Conservation (phyloP, 1,140 invertebrate species). For the Aphelenchoides fujianensis region DNA sequence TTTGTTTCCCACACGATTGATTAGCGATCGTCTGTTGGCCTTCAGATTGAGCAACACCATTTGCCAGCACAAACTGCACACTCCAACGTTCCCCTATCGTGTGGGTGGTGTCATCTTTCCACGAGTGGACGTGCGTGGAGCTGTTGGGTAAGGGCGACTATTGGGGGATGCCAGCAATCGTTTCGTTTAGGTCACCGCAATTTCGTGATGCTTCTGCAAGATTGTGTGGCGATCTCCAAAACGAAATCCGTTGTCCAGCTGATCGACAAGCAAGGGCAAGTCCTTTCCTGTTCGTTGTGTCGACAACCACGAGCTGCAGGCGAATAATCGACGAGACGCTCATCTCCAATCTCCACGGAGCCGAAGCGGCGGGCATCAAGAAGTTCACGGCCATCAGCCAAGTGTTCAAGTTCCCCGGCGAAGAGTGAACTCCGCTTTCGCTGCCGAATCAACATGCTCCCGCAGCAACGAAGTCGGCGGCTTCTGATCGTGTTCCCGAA, state of each 20-base stretch:
- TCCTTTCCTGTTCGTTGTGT: not conserved
- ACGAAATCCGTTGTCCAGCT: not conserved
- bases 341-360: constrained; percentile 6
- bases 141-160: not conserved
- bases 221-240: not conserved
- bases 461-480: not conserved
- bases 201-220: not conserved
- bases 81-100: constrained; percentile 1
- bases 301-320: not conserved
- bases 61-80: not conserved
- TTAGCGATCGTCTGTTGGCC: not conserved
- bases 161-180: not conserved
- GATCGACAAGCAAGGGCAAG: not conserved
- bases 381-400: constrained; percentile 15
- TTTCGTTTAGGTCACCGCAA: not conserved
- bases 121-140: constrained; percentile 12
- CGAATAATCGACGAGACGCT: not conserved
- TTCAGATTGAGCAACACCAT: constrained; percentile 4
- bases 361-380: not conserved
- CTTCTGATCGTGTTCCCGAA: not conserved
- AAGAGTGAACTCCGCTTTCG: constrained; percentile 4
- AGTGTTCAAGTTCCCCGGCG: constrained; percentile 9
- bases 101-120: constrained; percentile 3
- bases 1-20: not conserved
- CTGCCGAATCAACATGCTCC: not conserved